Conservation (phyloP, 2,113 vertebrate genomes). For the Pachyramphus minor region DNA sequence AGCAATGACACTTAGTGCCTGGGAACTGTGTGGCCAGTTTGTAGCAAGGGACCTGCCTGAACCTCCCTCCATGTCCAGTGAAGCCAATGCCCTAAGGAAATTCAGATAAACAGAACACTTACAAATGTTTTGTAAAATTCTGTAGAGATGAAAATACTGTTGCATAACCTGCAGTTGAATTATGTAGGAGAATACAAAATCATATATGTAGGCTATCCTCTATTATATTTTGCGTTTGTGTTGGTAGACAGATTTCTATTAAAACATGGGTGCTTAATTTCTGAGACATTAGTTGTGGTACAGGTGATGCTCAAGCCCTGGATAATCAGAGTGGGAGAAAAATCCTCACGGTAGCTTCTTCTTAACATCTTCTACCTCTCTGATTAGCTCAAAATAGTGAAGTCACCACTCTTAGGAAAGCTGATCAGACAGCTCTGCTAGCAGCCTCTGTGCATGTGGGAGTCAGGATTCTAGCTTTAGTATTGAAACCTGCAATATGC, state of each 20-base stretch:
- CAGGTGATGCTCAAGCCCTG: neutral
- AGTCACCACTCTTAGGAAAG: neutral
- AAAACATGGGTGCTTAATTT: neutral
- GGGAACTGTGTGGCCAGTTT: neutral
- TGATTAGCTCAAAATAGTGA: neutral
- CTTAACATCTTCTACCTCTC: neutral
- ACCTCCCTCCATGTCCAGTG: accelerated
- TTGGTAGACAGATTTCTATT: neutral
- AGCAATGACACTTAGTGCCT: neutral
- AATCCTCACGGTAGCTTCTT: neutral
- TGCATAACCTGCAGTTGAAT: neutral
- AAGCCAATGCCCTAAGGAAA: neutral
- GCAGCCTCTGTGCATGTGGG: accelerated
- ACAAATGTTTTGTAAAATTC: neutral
- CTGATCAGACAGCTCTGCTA: neutral
- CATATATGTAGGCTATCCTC: neutral
- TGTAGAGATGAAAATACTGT: neutral
- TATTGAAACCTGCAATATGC: neutral
- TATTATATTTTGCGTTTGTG: neutral
- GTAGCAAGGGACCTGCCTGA: accelerated
- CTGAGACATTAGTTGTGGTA: neutral
- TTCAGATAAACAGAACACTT: neutral
- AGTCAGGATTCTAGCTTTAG: neutral
- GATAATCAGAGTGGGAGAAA: neutral
- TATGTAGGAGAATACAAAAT: neutral